Evolutionary conservation across 2,113 vertebrate species (phyloP).

Genomic region (Cephalopterus ornatus): DNA sequence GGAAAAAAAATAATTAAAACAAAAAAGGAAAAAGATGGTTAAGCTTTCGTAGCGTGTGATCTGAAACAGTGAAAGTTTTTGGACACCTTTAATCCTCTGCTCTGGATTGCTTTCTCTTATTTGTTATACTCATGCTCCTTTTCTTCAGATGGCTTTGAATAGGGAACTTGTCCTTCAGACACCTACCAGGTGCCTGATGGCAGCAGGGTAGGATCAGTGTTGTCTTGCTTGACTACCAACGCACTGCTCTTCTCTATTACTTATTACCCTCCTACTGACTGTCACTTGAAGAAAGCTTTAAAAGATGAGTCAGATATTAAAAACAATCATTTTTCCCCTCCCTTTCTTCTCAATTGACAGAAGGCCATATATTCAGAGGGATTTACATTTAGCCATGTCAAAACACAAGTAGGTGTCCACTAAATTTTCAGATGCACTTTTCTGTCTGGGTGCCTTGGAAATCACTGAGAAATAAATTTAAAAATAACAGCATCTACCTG

Average conservation of each 20-base stretch:
- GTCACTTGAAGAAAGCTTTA: background rate
- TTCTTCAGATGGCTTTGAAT: background rate
- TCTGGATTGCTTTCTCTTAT: background rate
- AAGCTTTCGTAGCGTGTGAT: background rate
- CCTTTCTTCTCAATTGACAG: background rate
- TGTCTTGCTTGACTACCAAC: background rate
- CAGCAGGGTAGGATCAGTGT: background rate
- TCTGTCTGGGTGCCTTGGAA: background rate
- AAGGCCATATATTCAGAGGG: background rate
- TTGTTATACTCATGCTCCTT: background rate
- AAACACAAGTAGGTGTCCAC: background rate
- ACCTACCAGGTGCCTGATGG: background rate
- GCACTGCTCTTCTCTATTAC: background rate
- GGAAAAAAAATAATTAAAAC: background rate
- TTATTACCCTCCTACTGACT: constrained; percentile 30
- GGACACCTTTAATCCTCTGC: background rate
- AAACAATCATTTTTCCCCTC: background rate
- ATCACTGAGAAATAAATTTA: background rate
- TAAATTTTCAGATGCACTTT: background rate
- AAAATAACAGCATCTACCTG: background rate
- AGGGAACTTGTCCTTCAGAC: background rate
- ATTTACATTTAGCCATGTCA: background rate
- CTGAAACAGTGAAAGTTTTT: background rate
- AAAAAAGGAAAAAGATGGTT: background rate
- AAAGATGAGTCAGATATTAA: constrained; percentile 36